Evolutionary conservation across 2,797 vertebrate genomes (phyloP).

Genomic region (Potorous gilbertii): DNA sequence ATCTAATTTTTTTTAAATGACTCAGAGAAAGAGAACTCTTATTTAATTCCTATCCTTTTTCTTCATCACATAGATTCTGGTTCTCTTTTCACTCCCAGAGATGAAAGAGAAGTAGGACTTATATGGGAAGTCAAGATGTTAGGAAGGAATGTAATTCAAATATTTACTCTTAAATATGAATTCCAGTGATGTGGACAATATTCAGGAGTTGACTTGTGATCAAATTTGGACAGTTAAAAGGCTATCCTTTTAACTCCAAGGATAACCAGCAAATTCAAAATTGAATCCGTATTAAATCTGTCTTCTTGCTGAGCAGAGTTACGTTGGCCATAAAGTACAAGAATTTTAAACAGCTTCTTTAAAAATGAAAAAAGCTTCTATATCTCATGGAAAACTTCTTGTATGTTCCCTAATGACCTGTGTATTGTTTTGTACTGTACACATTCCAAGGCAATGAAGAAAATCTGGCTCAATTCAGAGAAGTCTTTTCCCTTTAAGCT

Average conservation of each 20-base stretch:
- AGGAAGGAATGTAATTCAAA: constrained; percentile 34
- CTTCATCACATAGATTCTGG: constrained; percentile 5
- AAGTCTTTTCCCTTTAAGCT: constrained; percentile 54
- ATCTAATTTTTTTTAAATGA: not conserved
- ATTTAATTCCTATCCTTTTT: constrained; percentile 38
- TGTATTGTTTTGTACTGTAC: constrained; percentile 37
- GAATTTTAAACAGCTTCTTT: constrained; percentile 19
- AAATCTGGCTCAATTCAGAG: constrained; percentile 65
- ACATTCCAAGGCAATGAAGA: constrained; percentile 41
- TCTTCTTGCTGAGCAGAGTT: constrained; percentile 25
- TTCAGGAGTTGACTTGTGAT: constrained; percentile 44
- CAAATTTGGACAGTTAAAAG: constrained; percentile 50
- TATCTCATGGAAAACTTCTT: constrained; percentile 9
- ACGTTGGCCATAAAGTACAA: constrained; percentile 15
- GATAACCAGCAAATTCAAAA: constrained; percentile 44
- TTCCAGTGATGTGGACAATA: constrained; percentile 36
- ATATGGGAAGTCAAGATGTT: constrained; percentile 59
- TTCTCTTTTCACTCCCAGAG: not conserved
- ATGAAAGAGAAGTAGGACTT: constrained; percentile 9
- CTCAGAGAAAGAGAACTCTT: constrained; percentile 31
- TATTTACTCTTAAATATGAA: constrained; percentile 56
- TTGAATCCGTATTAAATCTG: constrained; percentile 48
- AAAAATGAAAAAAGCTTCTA: constrained; percentile 41
- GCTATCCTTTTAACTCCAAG: not conserved
- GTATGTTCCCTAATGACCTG: constrained; percentile 31